These are phyloP conservation scores for Antigone vipio DNA, from an alignment of 2,113 vertebrate genomes.

Conservation along the genomic window DNA sequence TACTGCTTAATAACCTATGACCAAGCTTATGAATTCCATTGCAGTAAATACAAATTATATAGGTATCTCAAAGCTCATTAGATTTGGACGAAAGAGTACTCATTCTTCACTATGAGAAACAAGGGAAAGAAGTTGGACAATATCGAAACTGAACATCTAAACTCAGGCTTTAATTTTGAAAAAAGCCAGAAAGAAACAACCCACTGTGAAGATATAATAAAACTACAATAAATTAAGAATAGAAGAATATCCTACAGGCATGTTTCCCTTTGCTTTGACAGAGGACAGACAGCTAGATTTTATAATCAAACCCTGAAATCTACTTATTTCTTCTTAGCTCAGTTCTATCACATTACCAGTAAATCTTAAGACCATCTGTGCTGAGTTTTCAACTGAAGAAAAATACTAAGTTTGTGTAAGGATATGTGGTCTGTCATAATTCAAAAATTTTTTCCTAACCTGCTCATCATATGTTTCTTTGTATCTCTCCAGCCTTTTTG, in stretches of 20 bases:
- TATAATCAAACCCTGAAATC: background rate
- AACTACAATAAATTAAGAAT: background rate
- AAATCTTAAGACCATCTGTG: background rate
- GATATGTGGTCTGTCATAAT: accelerated
- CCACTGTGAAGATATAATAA: background rate
- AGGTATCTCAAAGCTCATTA: background rate
- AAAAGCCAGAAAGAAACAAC: background rate
- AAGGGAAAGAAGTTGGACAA: background rate
- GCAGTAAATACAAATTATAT: background rate
- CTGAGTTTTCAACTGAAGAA: background rate
- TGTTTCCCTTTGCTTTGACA: background rate
- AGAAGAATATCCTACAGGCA: background rate
- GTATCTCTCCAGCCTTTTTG: conserved; percentile 86
- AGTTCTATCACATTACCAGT: background rate
- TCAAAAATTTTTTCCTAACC: conserved; percentile 65
- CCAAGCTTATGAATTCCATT: background rate
- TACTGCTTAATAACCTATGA: background rate
- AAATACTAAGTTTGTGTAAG: background rate
- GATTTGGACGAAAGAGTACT: background rate
- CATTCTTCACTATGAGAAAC: background rate
- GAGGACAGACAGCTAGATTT: background rate
- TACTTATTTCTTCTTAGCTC: background rate
- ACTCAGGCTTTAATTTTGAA: background rate
- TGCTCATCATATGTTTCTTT: conserved; percentile 82
- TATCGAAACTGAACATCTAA: background rate